Evolutionary conservation across 2,888 invertebrate genomes (phyloP).

Genomic region (Sinotaia quadrata): DNA sequence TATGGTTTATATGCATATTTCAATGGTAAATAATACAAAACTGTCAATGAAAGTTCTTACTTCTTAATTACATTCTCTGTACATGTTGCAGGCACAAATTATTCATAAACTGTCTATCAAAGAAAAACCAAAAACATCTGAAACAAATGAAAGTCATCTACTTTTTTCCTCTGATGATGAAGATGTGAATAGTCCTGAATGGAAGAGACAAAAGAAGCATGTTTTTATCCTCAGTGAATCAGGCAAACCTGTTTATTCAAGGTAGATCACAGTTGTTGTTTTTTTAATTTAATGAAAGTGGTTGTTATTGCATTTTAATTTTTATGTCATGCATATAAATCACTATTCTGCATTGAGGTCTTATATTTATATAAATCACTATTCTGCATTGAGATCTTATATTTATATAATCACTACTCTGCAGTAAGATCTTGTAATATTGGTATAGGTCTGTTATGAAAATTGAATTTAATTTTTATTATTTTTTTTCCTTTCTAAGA

Average conservation of each 20-base stretch:
- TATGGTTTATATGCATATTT: no score
- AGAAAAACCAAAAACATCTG: conserved; percentile 38
- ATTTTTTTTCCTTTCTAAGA: conserved; percentile 56
- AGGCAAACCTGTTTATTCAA: conserved; percentile 96
- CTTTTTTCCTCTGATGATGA: no score
- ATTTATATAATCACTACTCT: no score
- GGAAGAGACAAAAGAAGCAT: conserved; percentile 89
- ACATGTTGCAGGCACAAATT: no score
- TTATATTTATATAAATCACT: no score
- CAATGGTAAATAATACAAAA: no score
- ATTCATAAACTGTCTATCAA: no score
- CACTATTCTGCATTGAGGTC: background rate
- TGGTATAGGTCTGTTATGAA: background rate
- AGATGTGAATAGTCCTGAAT: conserved; percentile 74
- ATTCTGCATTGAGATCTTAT: background rate
- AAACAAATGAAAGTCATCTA: no score
- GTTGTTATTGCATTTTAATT: background rate
- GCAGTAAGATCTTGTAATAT: background rate
- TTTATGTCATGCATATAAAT: background rate
- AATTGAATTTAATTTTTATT: background rate
- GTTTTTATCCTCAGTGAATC: conserved; percentile 95
- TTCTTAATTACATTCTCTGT: no score
- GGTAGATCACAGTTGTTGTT: conserved; percentile 74
- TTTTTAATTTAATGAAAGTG: background rate
- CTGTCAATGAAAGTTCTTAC: no score